Evolutionary conservation across 2,888 invertebrate species (phyloP), one percentile per base, ranked within the genome.

Genomic region (Catocala sponsa): DNA sequence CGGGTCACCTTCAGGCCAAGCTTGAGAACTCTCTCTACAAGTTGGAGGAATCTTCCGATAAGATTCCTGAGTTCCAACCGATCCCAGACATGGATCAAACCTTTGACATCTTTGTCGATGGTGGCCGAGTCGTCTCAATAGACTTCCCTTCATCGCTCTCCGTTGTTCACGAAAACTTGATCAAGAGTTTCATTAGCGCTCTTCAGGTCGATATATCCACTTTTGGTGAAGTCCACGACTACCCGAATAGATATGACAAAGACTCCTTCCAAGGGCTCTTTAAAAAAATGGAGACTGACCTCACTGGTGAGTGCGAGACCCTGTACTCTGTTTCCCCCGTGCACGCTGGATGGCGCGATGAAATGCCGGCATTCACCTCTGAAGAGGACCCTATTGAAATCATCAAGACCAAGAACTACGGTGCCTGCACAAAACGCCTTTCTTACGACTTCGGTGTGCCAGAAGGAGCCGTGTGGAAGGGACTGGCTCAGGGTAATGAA

Each of bases 231-330:
- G 91, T 95, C 32, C 88, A 92, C 41, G 92, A 90, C 70, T 83
- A 89, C 32, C 87, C 93, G 63, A 95, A 95, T 78, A 87, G 87
- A 59, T 95, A 90, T 52, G 90, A 95, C 43, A 87, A 89, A 60
- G 82, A 91, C 55, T 83, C 88, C 5, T 85, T 93, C 38, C 95
- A 94, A 76, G 96, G 95, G 1, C 90, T 95, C 52, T 97, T 95
- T 89, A 96, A 95, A 72, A 95, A 95, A 68, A 95, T 97, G 96
- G 97, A 97, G 88, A 95, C 96, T 70, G 95, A 96, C 44, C 95
- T 97, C 33, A 95, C 96, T 53, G 97, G 97, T 48, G 95, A 95
- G 82, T 96, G 96, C 74, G 96, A 97, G 76, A 96, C 96, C 9
- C 80, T 95, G 6, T 97, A 97, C 86, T 95, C 96, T 55, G 94